A percentile compares a stretch with the other conserved stretches of the same genome.
Conservation (phyloP, 1,140 invertebrate genomes). For the Agrypnia vestita region DNA sequence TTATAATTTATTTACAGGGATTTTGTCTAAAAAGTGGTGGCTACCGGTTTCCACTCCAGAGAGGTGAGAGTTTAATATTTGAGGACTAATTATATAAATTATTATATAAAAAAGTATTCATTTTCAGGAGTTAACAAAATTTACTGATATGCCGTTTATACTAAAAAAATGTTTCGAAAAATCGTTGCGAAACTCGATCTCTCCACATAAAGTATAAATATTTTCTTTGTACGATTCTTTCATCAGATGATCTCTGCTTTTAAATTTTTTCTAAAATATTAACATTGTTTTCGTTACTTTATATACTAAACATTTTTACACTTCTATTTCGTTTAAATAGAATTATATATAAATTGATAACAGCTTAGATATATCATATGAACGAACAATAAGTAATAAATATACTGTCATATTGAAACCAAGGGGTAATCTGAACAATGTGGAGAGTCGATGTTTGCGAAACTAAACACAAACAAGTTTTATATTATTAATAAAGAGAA, state of each 20-base stretch:
- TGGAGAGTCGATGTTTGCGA: slow-evolving; percentile 44
- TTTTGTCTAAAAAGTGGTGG: slow-evolving; percentile 35
- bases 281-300: slow-evolving; percentile 38
- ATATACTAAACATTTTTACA: slow-evolving; percentile 55
- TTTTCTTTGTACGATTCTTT: slow-evolving; percentile 59
- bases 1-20: slow-evolving; percentile 47
- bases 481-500: not conserved
- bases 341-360: slow-evolving; percentile 58
- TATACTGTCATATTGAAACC: slow-evolving; percentile 48
- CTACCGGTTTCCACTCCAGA: slow-evolving; percentile 17
- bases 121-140: not conserved
- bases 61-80: slow-evolving; percentile 7
- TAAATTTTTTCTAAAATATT: slow-evolving; percentile 55
- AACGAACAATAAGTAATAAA: slow-evolving; percentile 55
- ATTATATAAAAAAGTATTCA: slow-evolving; percentile 1
- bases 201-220: slow-evolving; percentile 41
- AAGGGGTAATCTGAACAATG: slow-evolving; percentile 42
- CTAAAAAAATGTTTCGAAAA: slow-evolving; percentile 29
- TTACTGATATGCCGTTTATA: slow-evolving; percentile 23
- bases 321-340: slow-evolving; percentile 52
- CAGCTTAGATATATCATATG: slow-evolving; percentile 59
- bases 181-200: slow-evolving; percentile 18
- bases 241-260: slow-evolving; percentile 61
- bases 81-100: not conserved
- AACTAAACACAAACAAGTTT: slow-evolving; percentile 4